These are phyloP conservation scores for Autographa gamma DNA, from an alignment of 2,888 invertebrate genomes.

Conservation along the genomic window DNA sequence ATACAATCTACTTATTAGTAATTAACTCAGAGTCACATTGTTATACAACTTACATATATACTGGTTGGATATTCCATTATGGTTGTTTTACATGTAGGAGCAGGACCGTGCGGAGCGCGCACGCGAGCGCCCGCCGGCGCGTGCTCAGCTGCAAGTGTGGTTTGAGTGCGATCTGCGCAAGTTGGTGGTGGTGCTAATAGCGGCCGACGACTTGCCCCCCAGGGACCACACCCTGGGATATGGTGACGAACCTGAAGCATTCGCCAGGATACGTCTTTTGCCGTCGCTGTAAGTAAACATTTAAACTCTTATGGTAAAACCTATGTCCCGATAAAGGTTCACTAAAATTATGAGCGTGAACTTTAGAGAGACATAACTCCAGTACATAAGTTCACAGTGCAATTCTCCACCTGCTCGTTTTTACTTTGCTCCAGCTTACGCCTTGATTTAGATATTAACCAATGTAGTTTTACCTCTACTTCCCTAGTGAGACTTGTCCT, in stretches of 20 bases:
- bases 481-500: constrained; percentile 91
- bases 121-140: constrained; percentile 92
- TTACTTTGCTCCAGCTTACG: too few species aligned
- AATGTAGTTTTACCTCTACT: not conserved
- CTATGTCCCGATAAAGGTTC: not conserved
- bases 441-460: not conserved
- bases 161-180: constrained; percentile 95
- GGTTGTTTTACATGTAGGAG: constrained; percentile 71
- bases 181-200: constrained; percentile 95
- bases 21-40: constrained; percentile 54
- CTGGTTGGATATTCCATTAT: constrained; percentile 38
- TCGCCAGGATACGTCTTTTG: constrained; percentile 93
- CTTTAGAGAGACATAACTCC: too few species aligned
- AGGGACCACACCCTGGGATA: constrained; percentile 94
- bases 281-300: constrained; percentile 92
- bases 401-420: too few species aligned
- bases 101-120: constrained; percentile 83
- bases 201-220: constrained; percentile 94
- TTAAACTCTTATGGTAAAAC: not conserved
- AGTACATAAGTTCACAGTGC: too few species aligned
- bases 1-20: constrained; percentile 16
- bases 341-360: too few species aligned
- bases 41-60: constrained; percentile 43
- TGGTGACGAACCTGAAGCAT: constrained; percentile 94
- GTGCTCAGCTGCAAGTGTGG: constrained; percentile 96